These are phyloP conservation scores for Artibeus jamaicensis DNA, from an alignment of 2,797 vertebrate genomes.

Conservation along the genomic window DNA sequence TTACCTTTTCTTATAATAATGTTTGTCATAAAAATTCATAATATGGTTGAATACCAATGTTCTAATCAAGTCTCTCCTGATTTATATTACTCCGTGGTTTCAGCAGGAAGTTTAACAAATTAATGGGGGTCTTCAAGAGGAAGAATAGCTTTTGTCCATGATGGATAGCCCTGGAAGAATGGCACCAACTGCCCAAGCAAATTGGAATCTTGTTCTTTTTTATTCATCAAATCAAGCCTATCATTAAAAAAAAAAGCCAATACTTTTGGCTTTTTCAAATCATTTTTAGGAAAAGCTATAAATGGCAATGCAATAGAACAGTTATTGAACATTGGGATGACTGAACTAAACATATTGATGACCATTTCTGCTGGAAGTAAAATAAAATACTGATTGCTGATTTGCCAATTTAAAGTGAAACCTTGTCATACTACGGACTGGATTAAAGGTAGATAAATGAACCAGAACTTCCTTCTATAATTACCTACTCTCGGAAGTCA, in stretches of 20 bases:
- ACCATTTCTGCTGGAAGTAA: not conserved
- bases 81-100: not conserved
- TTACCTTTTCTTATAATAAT: not conserved
- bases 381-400: not conserved
- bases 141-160: not conserved
- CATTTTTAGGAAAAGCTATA: not conserved
- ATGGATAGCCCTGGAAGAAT: not conserved
- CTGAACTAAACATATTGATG: not conserved
- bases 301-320: not conserved
- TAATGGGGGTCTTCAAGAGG: not conserved
- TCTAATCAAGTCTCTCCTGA: not conserved
- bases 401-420: not conserved
- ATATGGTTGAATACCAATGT: not conserved
- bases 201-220: not conserved
- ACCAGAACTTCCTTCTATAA: not conserved
- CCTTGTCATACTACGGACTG: not conserved
- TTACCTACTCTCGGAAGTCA: not conserved
- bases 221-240: not conserved
- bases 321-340: not conserved
- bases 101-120: conserved; percentile 2
- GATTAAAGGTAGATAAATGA: not conserved
- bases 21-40: not conserved
- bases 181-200: not conserved
- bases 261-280: not conserved
- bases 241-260: not conserved